phyloP scores from a whole-genome alignment of 2,113 vertebrate species.

The Calypte anna region DNA sequence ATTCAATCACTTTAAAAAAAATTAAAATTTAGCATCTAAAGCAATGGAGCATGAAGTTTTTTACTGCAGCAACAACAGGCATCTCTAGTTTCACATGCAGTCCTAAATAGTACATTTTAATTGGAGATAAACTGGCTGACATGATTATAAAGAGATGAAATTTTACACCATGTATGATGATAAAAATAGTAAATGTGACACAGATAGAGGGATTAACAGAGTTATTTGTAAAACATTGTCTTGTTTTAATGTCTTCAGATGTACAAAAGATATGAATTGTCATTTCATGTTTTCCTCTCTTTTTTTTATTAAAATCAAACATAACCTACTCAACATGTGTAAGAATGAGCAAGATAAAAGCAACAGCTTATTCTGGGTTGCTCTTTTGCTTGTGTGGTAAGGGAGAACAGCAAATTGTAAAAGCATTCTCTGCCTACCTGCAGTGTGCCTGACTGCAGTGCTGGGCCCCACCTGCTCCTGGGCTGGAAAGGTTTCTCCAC shows the following conservation, averaged over 20 bases:
- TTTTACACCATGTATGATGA: background rate
- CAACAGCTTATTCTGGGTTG: background rate
- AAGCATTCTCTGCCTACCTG: background rate
- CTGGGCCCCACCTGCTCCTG: background rate
- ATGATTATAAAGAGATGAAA: background rate
- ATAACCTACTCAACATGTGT: background rate
- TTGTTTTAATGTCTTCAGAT: background rate
- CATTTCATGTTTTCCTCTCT: background rate
- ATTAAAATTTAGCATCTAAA: background rate
- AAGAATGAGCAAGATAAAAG: background rate
- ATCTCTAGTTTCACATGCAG: background rate
- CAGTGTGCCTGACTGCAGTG: rapidly evolving
- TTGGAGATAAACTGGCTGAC: background rate
- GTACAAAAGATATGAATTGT: background rate
- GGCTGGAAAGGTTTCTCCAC: background rate
- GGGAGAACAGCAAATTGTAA: background rate
- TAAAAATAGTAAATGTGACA: background rate
- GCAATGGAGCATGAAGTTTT: background rate
- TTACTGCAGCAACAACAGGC: background rate
- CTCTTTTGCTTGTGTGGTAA: background rate
- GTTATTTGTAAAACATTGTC: background rate
- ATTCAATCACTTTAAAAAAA: background rate
- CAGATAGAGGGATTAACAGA: background rate
- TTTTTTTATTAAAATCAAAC: background rate
- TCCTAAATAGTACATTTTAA: background rate